phyloP scores from a whole-genome alignment of 2,888 invertebrate species.

The Allophyes oxyacanthae region DNA sequence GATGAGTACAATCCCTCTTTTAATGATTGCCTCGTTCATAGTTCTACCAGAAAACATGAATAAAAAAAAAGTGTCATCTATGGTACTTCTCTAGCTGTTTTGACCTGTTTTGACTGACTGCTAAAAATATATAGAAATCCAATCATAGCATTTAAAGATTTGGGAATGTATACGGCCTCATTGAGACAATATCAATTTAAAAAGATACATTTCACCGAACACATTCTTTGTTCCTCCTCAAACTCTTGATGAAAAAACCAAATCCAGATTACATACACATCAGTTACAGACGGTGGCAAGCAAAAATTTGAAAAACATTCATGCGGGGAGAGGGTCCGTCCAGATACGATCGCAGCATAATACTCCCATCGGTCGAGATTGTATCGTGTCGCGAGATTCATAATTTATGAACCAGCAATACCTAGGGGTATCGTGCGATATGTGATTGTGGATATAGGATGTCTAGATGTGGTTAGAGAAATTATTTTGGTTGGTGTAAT shows the following conservation, averaged over 20 bases:
- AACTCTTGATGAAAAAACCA: constrained; percentile 3
- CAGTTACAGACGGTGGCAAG: constrained; percentile 36
- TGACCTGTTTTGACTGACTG: too few relatives aligned
- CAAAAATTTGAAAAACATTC: constrained; percentile 68
- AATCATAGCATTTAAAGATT: too few relatives aligned
- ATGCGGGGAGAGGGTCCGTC: constrained; percentile 31
- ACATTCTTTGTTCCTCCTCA: too few relatives aligned
- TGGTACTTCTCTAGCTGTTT: too few relatives aligned
- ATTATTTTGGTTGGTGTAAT: too few relatives aligned
- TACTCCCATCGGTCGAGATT: constrained; percentile 82
- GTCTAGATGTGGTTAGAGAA: constrained; percentile 37
- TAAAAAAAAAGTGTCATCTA: too few relatives aligned
- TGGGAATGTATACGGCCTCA: too few relatives aligned
- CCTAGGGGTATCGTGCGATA: constrained; percentile 66
- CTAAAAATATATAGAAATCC: too few relatives aligned
- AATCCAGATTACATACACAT: constrained; percentile 9
- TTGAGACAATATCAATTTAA: background rate
- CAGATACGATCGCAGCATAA: constrained; percentile 76
- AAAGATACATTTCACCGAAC: too few relatives aligned
- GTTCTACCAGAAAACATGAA: too few relatives aligned
- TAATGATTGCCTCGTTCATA: too few relatives aligned
- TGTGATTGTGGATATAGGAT: constrained; percentile 47
- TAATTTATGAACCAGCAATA: constrained; percentile 82
- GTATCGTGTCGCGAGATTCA: constrained; percentile 82
- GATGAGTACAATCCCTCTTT: too few relatives aligned